A percentile compares a stretch with the other conserved stretches of the same genome.
These are phyloP conservation scores for Nothocercus nigrocapillus DNA, from an alignment of 2,113 vertebrate genomes.

Conservation along the genomic window DNA sequence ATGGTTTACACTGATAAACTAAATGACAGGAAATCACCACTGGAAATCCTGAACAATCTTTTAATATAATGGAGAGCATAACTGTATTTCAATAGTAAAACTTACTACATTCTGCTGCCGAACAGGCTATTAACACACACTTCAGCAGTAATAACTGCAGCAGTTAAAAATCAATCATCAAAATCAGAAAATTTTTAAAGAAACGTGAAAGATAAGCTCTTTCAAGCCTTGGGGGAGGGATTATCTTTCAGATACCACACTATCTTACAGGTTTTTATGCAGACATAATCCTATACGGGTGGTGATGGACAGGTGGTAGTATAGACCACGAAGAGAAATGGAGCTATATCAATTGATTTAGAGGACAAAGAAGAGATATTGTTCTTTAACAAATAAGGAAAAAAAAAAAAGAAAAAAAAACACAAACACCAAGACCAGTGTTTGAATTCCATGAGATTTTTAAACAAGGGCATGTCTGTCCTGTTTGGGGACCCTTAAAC, in stretches of 20 bases:
- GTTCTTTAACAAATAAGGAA: background rate
- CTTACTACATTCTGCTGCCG: background rate
- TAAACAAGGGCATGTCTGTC: background rate
- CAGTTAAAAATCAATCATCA: background rate
- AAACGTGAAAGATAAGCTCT: background rate
- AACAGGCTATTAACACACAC: background rate
- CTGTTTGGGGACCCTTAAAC: background rate
- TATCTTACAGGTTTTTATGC: background rate
- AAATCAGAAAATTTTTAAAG: background rate
- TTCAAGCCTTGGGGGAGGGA: background rate
- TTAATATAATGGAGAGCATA: background rate
- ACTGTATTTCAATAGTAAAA: background rate
- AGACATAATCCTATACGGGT: background rate
- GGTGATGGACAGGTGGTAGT: background rate
- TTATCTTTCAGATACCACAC: background rate
- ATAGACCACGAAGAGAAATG: background rate
- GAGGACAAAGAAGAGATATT: background rate
- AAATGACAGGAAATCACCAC: background rate
- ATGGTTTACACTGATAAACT: background rate
- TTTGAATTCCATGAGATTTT: background rate
- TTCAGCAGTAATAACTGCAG: background rate
- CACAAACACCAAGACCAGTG: background rate
- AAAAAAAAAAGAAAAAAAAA: background rate
- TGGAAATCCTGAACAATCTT: background rate
- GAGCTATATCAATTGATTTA: background rate